phyloP scores from a whole-genome alignment of 2,888 invertebrate genomes.

The Lissocephala sabroskyi region DNA sequence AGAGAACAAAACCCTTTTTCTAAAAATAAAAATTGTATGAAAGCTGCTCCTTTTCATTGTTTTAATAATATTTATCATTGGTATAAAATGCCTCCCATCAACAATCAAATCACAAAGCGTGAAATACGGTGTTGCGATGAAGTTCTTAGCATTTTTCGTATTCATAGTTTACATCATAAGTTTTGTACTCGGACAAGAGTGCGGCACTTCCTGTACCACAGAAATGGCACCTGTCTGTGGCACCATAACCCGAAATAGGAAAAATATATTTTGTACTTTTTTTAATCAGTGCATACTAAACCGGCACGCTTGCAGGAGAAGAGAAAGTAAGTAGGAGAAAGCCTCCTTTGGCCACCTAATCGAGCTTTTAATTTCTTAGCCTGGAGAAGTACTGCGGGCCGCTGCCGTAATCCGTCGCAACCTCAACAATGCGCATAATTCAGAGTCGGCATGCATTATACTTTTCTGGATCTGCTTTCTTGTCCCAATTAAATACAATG shows the following conservation, averaged over 20 bases:
- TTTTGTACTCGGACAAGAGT: conserved; percentile 1
- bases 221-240: conserved; percentile 7
- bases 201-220: background rate
- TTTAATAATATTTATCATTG: background rate
- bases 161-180: background rate
- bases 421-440: background rate
- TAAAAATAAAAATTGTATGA: no score
- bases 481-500: no score
- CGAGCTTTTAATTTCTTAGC: no score
- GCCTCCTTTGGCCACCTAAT: no score
- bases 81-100: background rate
- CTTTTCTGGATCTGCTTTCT: no score
- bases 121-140: no score
- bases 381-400: background rate
- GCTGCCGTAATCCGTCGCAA: background rate
- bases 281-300: conserved; percentile 5
- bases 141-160: background rate
- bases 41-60: background rate
- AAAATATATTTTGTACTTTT: conserved; percentile 4
- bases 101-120: background rate
- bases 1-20: no score
- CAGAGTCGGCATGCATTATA: no score
- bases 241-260: background rate
- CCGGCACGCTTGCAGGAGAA: background rate
- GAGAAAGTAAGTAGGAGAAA: background rate